Base-by-base conservation (phyloP, 2,797 vertebrate genomes). In the Peromyscus nudipes region DNA sequence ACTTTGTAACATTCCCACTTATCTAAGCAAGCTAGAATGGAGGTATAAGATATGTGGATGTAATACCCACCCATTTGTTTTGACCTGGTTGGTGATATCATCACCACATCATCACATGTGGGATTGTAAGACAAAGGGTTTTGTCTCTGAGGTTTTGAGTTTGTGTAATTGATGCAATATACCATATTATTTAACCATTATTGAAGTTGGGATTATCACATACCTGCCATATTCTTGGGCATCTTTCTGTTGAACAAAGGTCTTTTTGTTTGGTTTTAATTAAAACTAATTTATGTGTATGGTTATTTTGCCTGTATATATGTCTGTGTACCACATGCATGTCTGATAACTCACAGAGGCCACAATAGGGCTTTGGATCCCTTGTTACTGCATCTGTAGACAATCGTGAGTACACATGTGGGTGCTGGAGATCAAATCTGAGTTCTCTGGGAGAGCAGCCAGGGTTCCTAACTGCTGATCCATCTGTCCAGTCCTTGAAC, bases 91-190 rank as follows among this genome's bases (percentile, higher is more conserved):
- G 96, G 17, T 79, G 57, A 81, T 97, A 85, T 96, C 92, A 89
- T 94, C n/a, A 91, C 94, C 65, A 87, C 60, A 80, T 88, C 27
- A 91, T 95, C 65, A 87, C 60, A 80, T 88, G 62, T 96, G 76
- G 64, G 49, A 96, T 98, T 98, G 91, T 97, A 92, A 97, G 98
- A 97, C 97, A 97, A 96, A 96, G 67, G 97, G 96, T 76, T 71
- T 96, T 96, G 92, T 97, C 71, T 73, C 73, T 46, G 95, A 89
- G 90, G 83, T 90, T 96, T 97, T 98, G 92, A 98, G 95, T 97
- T 97, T 94, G 91, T 95, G 67, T 49, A 94, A 85, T 97, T 95
- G 92, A 19, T 91, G 13, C 65, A 96, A 94, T 96, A 65, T 86
- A 86, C 87, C 88, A 95, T 37, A 96, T 60, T 87, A 87, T 62